Evolutionary conservation across 2,113 vertebrate genomes (phyloP), one percentile per base, ranked within the genome.

Genomic region (Vidua macroura): DNA sequence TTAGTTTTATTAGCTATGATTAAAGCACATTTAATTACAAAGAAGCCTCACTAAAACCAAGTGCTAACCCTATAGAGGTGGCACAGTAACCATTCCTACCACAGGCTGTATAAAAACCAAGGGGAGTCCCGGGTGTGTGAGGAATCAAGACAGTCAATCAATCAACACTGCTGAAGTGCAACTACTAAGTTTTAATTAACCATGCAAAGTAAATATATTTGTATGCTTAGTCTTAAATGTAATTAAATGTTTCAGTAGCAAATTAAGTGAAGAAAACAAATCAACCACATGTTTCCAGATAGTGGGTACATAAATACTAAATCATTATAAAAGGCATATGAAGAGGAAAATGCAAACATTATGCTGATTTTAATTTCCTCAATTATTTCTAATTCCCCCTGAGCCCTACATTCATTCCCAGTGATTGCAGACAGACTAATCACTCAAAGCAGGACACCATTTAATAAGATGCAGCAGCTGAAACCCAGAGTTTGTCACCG

Each of bases 261-360:
- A 97, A 97, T 94, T 97, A 97, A 98, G 95, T 92, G 92, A 93
- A 97, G 96, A 97, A 97, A 95, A 96, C 92, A 93, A 97, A 97
- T 97, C 96, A 97, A 77, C 82, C 92, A 95, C 86, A 96, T 95
- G 87, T 91, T 95, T 97, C 91, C 88, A 97, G 97, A 84, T 94
- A 97, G 83, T 96, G 96, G 90, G 90, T 96, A 94, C 94, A 97
- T 96, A 88, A 92, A 90, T 93, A 96, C 88, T 96, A 93, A 93
- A 88, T 88, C 75, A 73, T 94, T 94, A 53, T 75, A 96, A 92
- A 90, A 94, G 85, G 92, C 90, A 64, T 95, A 96, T 72, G 81
- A 95, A 95, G 92, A 96, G 91, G 92, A 91, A 97, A 97, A 96
- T 93, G 88, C 91, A 84, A 97, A 97, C 96, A 96, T 92, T 80